Evolutionary conservation across 2,888 invertebrate species (phyloP), one percentile per base, ranked within the genome.

Genomic region (Anthophora plumipes): DNA sequence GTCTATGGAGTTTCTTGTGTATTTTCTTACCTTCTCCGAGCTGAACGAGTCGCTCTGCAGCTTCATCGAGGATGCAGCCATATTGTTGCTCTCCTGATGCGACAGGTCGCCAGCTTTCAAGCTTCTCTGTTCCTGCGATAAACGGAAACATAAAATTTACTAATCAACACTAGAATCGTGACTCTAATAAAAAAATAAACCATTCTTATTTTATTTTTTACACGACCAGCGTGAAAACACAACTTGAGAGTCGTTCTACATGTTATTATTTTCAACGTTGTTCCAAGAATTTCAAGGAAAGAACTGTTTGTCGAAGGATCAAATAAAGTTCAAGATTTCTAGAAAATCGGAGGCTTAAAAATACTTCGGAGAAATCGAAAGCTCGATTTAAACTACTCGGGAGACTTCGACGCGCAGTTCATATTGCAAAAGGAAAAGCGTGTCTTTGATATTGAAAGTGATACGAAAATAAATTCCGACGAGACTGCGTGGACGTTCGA

Each of bases 21-120:
- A 7, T 41, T 31, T 4, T 43, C 61, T 59, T 66, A 88, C 94
- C 92, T 98, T 97, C 94, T 98, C 97, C 14, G 97, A 96, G 89
- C 97, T 97, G 94, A 97, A 98, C 54, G 96, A 96, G 90, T 97
- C 97, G 66, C 97, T 97, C 86, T 97, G 97, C 73, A 98, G 95
- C 93, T 97, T 96, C 94, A 97, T 96, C 92, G 96, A 96, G 55
- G 97, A 96, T 60, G 97, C 96, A 74, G 97, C 96, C 94, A 97
- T 96, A 93, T 97, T 97, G 92, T 97, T 97, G 88, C 96, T 96
- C 93, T 98, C 97, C 93, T 98, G 97, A 89, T 97, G 97, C 70
- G 97, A 96, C 70, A 97, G 94, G 92, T 98, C 98, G 73, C 97
- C 97, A 71, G 97, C 96, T 93, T 97, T 97, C 86, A 98, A 93